Base-by-base conservation (phyloP, 2,888 invertebrate genomes). In the Phrixothrix hirtus region DNA sequence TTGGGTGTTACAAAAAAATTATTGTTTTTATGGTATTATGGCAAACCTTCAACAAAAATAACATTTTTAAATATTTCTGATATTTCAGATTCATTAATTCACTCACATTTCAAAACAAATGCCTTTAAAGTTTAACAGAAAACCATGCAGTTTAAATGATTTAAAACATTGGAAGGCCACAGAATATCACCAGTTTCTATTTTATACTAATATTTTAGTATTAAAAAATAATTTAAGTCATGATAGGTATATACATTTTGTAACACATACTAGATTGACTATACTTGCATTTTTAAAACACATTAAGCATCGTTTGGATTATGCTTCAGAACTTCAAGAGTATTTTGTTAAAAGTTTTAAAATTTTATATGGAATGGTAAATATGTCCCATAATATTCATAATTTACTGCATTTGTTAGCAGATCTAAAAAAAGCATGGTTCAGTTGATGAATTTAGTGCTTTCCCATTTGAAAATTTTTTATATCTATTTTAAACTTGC, bases 391-490 rank as follows among this genome's bases (percentile, higher is more conserved):
- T 31, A 31, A 31, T 31, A 9, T 31, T 11, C 31, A 31, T 13
- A 11, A 31, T 31, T 31, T 31, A 13, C 6, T 31, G 13, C 31
- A 31, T 13, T 31, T 31, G 13, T 5, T 9, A 12, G 31, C 11
- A 13, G 31, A 31, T 31, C 6, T 13, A 11, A 31, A 31, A 11
- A 31, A 31, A 3, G n/a, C 13, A 12, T 31, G 31, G 31, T 12
- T 6, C 13, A 3, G 11, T 31, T 3, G 12, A 31, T 12, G 13
- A 31, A 6, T 10, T 31, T 9, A 31, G n/a, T 10, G 13, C 12
- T 9, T 31, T 31, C 7, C 31, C 31, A 31, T 31, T 31, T 31
- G 31, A 31, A 31, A 31, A 31, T 9, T 31, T 12, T 29, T 31
- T 31, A 13, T 14, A 31, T 11, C n/a, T n/a, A n/a, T n/a, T n/a